Evolutionary conservation across 1,140 invertebrate species (phyloP).

Genomic region (Drosophila lacteicornis): DNA sequence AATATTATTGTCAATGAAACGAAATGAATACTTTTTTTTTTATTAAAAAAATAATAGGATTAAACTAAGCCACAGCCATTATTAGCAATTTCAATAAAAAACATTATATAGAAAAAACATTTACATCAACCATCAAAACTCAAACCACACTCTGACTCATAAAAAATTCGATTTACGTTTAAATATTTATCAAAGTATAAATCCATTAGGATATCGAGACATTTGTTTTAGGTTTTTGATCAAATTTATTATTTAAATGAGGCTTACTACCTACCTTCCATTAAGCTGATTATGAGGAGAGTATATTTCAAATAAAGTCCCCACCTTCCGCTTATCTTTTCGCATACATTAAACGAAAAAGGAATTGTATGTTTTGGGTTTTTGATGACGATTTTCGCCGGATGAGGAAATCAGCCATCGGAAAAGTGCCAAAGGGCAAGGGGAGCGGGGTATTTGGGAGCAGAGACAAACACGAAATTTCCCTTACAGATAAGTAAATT

Average conservation of each 20-base stretch:
- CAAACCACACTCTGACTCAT: neutral
- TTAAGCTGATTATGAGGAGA: constrained; percentile 10
- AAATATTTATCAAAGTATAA: constrained; percentile 7
- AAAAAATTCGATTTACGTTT: neutral
- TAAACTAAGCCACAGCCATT: neutral
- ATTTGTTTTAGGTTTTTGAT: neutral
- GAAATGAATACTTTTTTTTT: too few species aligned
- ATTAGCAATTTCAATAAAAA: neutral
- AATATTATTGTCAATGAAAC: neutral
- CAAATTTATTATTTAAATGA: constrained; percentile 12
- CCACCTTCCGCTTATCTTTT: neutral
- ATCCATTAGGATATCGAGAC: neutral
- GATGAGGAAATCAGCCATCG: constrained; percentile 44
- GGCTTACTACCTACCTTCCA: neutral
- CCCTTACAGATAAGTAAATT: constrained; percentile 42
- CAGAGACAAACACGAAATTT: constrained; percentile 18
- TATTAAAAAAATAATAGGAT: neutral
- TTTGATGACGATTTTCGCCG: constrained; percentile 37
- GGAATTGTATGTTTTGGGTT: constrained; percentile 41
- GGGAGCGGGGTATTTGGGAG: neutral
- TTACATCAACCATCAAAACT: too few species aligned
- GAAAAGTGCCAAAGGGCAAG: neutral
- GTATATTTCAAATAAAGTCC: constrained; percentile 16
- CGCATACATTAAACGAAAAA: constrained; percentile 32
- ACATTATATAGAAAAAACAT: too few species aligned